phyloP scores from a whole-genome alignment of 2,797 vertebrate species.

The Agapornis canus region DNA sequence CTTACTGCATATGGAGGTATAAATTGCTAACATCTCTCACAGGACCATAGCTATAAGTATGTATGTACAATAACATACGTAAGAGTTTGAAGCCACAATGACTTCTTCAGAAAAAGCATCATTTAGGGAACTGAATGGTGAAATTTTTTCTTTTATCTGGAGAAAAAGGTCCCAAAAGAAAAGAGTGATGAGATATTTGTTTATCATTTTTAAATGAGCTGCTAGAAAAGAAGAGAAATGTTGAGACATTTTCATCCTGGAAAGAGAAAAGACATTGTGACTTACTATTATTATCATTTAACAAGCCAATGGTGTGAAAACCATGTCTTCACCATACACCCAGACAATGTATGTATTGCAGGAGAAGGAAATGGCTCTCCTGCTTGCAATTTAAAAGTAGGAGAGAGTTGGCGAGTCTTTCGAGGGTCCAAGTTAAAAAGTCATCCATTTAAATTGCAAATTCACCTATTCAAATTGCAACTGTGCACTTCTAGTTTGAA shows the following conservation, averaged over 20 bases:
- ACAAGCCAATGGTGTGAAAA: not conserved
- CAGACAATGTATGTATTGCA: not conserved
- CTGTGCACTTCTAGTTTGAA: not conserved
- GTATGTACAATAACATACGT: slow-evolving; percentile 3
- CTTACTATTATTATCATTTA: not conserved
- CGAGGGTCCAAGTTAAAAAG: not conserved
- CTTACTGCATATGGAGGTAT: slow-evolving; percentile 23
- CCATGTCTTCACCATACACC: not conserved
- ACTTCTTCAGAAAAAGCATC: not conserved
- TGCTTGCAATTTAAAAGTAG: not conserved
- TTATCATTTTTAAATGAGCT: slow-evolving; percentile 12
- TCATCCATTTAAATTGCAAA: not conserved
- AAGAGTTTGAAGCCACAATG: not conserved
- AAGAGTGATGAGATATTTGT: slow-evolving; percentile 2
- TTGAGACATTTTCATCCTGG: not conserved
- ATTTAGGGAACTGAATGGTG: not conserved
- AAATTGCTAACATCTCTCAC: slow-evolving; percentile 41
- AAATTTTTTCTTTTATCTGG: not conserved
- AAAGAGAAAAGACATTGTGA: not conserved
- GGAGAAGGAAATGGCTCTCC: not conserved
- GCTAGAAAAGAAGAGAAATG: not conserved
- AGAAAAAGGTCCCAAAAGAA: not conserved
- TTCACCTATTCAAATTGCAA: not conserved
- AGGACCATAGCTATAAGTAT: not conserved
- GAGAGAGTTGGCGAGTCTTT: not conserved